Base-by-base conservation (phyloP, 1,140 invertebrate genomes). In the Ceratoteleas bidentatus region DNA sequence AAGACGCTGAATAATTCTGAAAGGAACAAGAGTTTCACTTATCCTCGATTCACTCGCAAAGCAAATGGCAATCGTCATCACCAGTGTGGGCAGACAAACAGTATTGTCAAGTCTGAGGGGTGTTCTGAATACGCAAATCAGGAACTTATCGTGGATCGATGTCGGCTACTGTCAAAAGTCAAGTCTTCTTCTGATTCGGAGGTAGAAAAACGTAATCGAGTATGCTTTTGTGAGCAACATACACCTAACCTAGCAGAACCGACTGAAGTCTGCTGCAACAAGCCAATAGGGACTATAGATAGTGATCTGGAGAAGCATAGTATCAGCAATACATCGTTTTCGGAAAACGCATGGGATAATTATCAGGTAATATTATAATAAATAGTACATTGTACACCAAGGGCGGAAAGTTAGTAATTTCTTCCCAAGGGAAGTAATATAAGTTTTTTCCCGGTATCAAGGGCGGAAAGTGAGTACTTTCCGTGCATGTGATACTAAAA, bases 291-390 rank as follows among this genome's bases (percentile, higher is more conserved):
- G 70, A 87, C 77, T 64, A 86, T 77, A 32, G 91, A 92, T 62
- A 92, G 90, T 66, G 91, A 92, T 52, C 84, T 89, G 0, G 91
- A 92, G 57, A 92, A 92, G 83, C 89, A 89, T 82, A 91, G 90
- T 73, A 81, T 92, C 68, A 84, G 92, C 69, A 88, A 92, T 83
- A 96, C 94, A 88, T 97, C 96, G 38, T 95, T 97, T 85, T 97
- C 96, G 2, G 97, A 98, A 89, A 95, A 96, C 85, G 96, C 95
- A 43, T 96, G 95, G 95, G 95, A 96, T 88, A 95, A 95, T 87
- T 96, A 96, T 91, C 95, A 96, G 92, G 94, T 95, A 85, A 36
- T 62, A 60, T 56, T 52, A 58, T 47, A n/a, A n/a, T n/a, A n/a
- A n/a, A n/a, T n/a, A n/a, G n/a, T n/a, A n/a, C n/a, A n/a, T n/a